Percentiles rank a stretch among this genome's conserved stretches.
Conservation (phyloP, 2,113 vertebrate species). For the Colistium nudipinnis region DNA sequence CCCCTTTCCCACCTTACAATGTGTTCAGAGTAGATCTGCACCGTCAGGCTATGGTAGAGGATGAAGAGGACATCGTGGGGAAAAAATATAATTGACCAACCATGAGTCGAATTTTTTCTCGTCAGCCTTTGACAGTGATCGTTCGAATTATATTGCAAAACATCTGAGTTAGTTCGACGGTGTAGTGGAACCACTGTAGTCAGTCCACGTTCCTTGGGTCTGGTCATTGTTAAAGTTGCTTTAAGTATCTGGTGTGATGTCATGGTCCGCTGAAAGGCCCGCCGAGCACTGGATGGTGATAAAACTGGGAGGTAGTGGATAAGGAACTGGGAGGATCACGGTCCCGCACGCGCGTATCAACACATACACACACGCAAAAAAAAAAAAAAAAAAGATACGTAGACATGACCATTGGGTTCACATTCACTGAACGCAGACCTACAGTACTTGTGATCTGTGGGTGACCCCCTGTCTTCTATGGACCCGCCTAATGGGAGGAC, state of each 20-base stretch:
- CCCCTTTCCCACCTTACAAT: too few relatives aligned
- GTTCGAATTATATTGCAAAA: background rate
- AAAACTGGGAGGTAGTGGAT: constrained; percentile 46
- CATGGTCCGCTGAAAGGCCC: constrained; percentile 32
- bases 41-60: background rate
- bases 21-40: background rate
- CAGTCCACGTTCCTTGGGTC: constrained; percentile 30
- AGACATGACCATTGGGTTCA: background rate
- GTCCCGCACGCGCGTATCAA: constrained; percentile 19
- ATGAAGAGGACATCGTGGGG: constrained; percentile 16
- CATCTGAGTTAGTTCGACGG: constrained; percentile 8
- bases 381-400: too few relatives aligned
- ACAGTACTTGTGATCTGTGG: background rate
- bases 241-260: constrained; percentile 50
- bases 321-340: constrained; percentile 25
- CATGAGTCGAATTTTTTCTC: too few relatives aligned
- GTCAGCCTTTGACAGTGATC: background rate
- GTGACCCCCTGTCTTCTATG: constrained; percentile 23
- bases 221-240: constrained; percentile 56
- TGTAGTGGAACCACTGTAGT: background rate
- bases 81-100: too few relatives aligned
- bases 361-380: constrained; percentile 23
- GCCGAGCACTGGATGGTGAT: constrained; percentile 31
- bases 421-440: constrained; percentile 8
- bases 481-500: constrained; percentile 23